phyloP scores from a whole-genome alignment of 2,113 vertebrate genomes.

The Solenodon paradoxus region DNA sequence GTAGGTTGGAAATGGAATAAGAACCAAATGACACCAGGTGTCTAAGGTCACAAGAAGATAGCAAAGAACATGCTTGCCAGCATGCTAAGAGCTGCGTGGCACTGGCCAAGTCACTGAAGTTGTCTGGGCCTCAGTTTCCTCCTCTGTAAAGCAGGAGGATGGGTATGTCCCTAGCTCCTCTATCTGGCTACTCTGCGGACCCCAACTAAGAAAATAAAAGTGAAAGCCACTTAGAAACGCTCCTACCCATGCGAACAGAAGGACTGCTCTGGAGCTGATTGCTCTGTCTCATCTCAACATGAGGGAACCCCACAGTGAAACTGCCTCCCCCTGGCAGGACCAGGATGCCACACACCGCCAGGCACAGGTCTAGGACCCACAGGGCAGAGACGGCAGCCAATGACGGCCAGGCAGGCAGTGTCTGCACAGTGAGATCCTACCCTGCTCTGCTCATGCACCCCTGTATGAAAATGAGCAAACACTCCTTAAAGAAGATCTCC shows the following conservation, averaged over 20 bases:
- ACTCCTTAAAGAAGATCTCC: neutral
- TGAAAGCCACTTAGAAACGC: neutral
- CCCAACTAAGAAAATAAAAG: no score
- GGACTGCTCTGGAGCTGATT: neutral
- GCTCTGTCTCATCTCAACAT: neutral
- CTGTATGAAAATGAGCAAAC: neutral
- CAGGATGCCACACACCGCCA: accelerated
- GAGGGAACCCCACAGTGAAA: neutral
- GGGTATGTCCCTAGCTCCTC: neutral
- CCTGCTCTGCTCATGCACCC: neutral
- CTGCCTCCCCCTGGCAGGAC: no score
- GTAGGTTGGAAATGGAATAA: neutral
- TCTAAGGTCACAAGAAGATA: neutral
- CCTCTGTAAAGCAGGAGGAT: neutral
- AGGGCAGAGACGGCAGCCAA: no score
- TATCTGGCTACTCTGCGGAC: neutral
- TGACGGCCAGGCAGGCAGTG: neutral
- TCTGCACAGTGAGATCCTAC: neutral
- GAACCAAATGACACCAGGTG: neutral
- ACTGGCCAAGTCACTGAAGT: neutral
- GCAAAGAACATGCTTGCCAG: neutral
- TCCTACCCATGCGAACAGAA: neutral
- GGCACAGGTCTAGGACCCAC: no score
- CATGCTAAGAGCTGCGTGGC: neutral
- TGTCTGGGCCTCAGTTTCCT: neutral